A percentile compares a stretch with the other conserved stretches of the same genome.
phyloP scores from a whole-genome alignment of 2,797 vertebrate species.

The Todus mexicanus region DNA sequence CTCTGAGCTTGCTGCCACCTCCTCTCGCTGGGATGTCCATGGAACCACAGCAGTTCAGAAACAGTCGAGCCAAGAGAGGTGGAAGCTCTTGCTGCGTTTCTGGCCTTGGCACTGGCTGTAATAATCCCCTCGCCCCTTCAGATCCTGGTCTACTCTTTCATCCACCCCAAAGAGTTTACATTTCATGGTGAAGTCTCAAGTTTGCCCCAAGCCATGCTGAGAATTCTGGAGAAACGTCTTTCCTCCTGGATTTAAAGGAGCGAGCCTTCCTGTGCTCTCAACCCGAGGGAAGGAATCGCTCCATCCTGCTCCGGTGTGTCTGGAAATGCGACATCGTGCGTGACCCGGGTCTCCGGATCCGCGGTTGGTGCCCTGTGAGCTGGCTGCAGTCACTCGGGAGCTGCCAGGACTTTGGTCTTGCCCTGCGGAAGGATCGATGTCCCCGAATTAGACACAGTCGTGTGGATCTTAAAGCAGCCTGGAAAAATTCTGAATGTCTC shows the following conservation, averaged over 20 bases:
- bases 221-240: not conserved
- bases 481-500: not conserved
- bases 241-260: not conserved
- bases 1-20: not conserved
- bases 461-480: not conserved
- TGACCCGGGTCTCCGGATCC: not conserved
- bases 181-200: not conserved
- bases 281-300: rapidly evolving
- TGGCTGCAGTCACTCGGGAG: not conserved
- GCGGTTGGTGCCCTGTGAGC: not conserved
- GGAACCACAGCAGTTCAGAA: not conserved
- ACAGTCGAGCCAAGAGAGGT: not conserved
- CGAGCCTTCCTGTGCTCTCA: not conserved
- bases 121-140: not conserved
- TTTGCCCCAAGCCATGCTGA: not conserved
- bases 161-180: not conserved
- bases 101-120: not conserved
- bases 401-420: not conserved
- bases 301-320: rapidly evolving
- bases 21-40: rapidly evolving
- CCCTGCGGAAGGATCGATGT: not conserved
- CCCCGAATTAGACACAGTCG: not conserved
- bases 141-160: not conserved
- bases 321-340: rapidly evolving
- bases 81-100: not conserved